These are phyloP conservation scores for Hippocampus kuda DNA, from an alignment of 2,797 vertebrate genomes.

Conservation along the genomic window DNA sequence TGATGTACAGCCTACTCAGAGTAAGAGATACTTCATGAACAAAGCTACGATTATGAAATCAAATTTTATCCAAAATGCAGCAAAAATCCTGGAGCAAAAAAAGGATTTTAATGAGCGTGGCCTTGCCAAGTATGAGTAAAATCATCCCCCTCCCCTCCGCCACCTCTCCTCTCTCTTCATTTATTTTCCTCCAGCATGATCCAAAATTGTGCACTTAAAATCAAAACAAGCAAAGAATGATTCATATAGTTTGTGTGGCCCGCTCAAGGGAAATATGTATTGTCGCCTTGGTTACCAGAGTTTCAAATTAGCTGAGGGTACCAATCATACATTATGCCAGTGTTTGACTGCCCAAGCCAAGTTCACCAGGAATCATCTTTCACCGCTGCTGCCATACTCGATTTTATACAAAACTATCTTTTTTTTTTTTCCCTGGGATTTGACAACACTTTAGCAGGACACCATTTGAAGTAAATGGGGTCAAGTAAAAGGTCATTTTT, in stretches of 20 bases:
- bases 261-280: not conserved
- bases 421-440: not conserved
- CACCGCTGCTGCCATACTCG: not conserved
- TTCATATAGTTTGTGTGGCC: not conserved
- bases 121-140: not conserved
- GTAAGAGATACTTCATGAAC: not conserved
- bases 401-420: not conserved
- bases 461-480: not conserved
- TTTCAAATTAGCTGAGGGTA: slow-evolving; percentile 5
- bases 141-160: not conserved
- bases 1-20: too few species aligned
- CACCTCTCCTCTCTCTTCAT: not conserved
- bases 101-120: not conserved
- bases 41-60: not conserved
- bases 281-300: slow-evolving; percentile 5
- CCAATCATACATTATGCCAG: not conserved
- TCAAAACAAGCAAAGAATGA: slow-evolving; percentile 2
- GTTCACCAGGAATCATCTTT: not conserved
- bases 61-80: not conserved
- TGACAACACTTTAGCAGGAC: too few species aligned
- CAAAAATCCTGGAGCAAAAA: not conserved
- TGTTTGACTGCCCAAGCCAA: not conserved
- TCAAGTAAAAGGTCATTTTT: not conserved
- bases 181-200: not conserved
- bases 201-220: not conserved